A percentile compares a stretch with the other conserved stretches of the same genome.
These are phyloP conservation scores for Porites divaricata DNA, from an alignment of 92 coral and sea anemone species.

Conservation along the genomic window DNA sequence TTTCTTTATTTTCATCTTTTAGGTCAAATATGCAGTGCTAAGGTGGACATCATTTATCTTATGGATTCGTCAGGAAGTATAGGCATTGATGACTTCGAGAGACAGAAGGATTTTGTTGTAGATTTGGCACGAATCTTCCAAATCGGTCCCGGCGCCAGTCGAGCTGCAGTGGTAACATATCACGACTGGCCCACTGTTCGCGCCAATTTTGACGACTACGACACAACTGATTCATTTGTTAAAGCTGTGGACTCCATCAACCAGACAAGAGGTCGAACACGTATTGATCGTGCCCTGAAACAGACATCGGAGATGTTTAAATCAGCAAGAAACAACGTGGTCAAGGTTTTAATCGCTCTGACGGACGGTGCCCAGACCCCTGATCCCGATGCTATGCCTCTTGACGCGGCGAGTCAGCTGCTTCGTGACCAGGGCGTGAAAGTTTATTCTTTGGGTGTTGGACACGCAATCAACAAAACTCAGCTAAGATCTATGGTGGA, in stretches of 20 bases:
- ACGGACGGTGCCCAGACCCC: constrained; percentile 79
- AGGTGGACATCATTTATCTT: constrained; percentile 73
- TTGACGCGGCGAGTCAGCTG: constrained; percentile 72
- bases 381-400: constrained; percentile 69
- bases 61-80: constrained; percentile 86
- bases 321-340: constrained; percentile 19
- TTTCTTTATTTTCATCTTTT: neutral
- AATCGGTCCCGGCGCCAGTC: constrained; percentile 63
- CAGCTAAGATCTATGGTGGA: constrained; percentile 66
- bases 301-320: constrained; percentile 43
- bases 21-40: constrained; percentile 64
- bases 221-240: constrained; percentile 58
- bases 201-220: constrained; percentile 61
- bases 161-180: constrained; percentile 71
- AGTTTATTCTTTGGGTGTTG: constrained; percentile 74
- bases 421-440: constrained; percentile 77
- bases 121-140: constrained; percentile 79
- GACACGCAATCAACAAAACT: constrained; percentile 41
- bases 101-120: constrained; percentile 78
- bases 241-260: constrained; percentile 67
- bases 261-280: constrained; percentile 67
- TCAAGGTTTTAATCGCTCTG: constrained; percentile 57
- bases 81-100: constrained; percentile 60
- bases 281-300: constrained; percentile 73
- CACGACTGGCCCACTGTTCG: constrained; percentile 61